phyloP scores from a whole-genome alignment of 2,797 vertebrate species.

The Manis javanica region DNA sequence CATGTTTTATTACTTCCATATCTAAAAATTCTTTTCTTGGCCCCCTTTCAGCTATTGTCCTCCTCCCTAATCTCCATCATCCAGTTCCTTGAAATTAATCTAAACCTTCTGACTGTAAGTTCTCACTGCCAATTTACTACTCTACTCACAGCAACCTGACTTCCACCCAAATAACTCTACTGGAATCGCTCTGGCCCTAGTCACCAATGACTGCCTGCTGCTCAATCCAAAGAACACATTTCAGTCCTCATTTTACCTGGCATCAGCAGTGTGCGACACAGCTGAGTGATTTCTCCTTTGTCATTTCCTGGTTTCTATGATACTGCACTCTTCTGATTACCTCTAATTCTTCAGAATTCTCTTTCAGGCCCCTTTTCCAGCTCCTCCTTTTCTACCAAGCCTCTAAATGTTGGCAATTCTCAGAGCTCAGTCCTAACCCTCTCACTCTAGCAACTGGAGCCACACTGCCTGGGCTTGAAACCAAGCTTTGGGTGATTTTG shows the following conservation, averaged over 20 bases:
- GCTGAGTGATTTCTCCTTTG: background rate
- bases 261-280: background rate
- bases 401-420: background rate
- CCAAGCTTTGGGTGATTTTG: background rate
- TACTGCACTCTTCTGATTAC: background rate
- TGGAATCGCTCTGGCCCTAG: background rate
- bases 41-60: background rate
- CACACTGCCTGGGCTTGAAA: background rate
- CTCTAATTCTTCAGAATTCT: background rate
- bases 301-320: background rate
- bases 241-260: background rate
- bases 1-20: background rate
- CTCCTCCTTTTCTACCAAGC: background rate
- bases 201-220: background rate
- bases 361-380: background rate
- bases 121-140: background rate
- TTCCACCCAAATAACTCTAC: background rate
- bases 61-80: background rate
- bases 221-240: background rate
- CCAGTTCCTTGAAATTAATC: background rate
- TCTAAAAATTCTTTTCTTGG: background rate
- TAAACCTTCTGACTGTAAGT: background rate
- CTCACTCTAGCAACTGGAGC: background rate
- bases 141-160: background rate
- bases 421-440: background rate